Evolutionary conservation across 2,797 vertebrate genomes (phyloP), one percentile per base, ranked within the genome.

Genomic region (Discoglossus pictus): DNA sequence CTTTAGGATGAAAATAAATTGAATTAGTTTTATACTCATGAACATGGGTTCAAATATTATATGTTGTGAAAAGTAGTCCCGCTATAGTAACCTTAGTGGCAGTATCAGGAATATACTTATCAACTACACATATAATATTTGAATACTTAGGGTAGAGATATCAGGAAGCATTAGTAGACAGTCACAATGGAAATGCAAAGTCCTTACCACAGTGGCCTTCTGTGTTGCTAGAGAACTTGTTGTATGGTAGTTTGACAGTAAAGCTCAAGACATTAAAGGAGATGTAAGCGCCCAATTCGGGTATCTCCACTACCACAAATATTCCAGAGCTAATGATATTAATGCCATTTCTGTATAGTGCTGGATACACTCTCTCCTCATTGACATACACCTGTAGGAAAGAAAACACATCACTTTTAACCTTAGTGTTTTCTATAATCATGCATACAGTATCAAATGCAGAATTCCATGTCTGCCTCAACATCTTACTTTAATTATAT

Each of bases 191-290:
- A 31, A 39, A 38, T 7, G 15, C 10, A 31, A 35, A 18, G 24
- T 31, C 12, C 85, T 84, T 61, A 87, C 85, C 84, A 70, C 84
- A 87, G 9, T 80, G 78, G 59, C 85, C 85, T 78, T 78, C 53
- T 15, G 80, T 83, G 35, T 77, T 80, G 44, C 77, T 76, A 48
- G 67, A 70, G 74, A 85, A 87, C 34, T 61, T 77, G 40, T 61
- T 34, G 0, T 79, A 79, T 50, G 85, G 80, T 2, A 87, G 70
- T 50, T 74, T 83, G 66, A 87, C 73, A 18, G 80, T 81, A 69
- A 87, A 87, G 16, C 73, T 74, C 36, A 82, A 73, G 51, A n/a
- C 74, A 58, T 78, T 82, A 43, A 86, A 87, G 44, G 78, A 82
- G 43, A 86, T 13, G 27, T 80, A 81, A 53, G 80, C 46, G 2